These are phyloP conservation scores for Callipepla squamata DNA, from an alignment of 2,113 vertebrate genomes.

Conservation along the genomic window DNA sequence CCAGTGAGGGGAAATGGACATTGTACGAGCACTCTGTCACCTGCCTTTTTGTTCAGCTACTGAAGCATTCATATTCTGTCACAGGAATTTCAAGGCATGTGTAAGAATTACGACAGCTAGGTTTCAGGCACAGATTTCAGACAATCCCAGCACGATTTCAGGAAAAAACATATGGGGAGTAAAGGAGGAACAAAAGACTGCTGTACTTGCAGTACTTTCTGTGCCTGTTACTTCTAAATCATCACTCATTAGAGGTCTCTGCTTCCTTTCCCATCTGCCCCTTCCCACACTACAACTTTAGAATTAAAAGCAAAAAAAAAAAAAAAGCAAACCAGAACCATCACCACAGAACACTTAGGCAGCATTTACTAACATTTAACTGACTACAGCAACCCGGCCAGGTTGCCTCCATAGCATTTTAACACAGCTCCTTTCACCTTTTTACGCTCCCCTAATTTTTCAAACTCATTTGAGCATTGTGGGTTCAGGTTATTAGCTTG, in stretches of 20 bases:
- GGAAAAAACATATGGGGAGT: neutral
- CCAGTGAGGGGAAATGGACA: neutral
- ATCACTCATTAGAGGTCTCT: neutral
- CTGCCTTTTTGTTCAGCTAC: constrained; percentile 13
- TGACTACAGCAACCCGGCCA: neutral
- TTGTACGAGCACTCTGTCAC: neutral
- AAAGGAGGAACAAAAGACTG: neutral
- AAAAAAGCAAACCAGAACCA: neutral
- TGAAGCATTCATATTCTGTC: constrained; percentile 22
- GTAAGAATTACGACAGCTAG: neutral
- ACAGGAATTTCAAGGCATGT: neutral
- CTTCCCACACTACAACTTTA: neutral
- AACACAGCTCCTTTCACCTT: neutral
- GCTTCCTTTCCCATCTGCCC: neutral
- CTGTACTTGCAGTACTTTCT: neutral
- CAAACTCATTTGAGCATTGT: constrained; percentile 15
- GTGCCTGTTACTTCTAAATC: neutral
- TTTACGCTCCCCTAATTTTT: constrained; percentile 7
- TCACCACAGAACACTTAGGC: neutral
- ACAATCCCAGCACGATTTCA: neutral
- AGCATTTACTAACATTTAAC: neutral
- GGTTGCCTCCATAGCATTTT: neutral
- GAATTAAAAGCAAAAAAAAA: neutral
- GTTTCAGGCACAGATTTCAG: neutral
- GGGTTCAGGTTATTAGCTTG: constrained; percentile 11